Conservation (phyloP, 2,113 vertebrate species). For the Stigmatopora argus region DNA sequence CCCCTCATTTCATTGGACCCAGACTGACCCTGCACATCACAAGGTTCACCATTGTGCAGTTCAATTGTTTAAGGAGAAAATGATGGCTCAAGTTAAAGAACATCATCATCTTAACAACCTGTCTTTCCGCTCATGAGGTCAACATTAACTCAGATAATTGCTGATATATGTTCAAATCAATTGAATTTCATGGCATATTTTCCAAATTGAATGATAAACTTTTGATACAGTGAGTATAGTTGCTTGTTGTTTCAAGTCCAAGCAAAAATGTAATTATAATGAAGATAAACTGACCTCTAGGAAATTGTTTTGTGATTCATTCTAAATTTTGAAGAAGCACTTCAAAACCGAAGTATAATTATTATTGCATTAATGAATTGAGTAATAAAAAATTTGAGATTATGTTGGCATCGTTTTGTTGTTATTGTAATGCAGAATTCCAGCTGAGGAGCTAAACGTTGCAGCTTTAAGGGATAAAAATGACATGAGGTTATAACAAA, state of each 20-base stretch:
- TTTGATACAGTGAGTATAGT: constrained; percentile 12
- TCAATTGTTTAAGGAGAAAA: constrained; percentile 31
- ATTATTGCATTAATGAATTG: too few species aligned
- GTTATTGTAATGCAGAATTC: too few species aligned
- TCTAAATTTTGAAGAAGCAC: not conserved
- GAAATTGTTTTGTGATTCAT: not conserved
- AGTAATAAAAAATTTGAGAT: too few species aligned
- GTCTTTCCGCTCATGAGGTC: constrained; percentile 37
- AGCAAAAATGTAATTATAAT: not conserved
- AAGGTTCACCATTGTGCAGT: constrained; percentile 25
- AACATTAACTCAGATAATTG: constrained; percentile 35
- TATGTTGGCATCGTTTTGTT: too few species aligned
- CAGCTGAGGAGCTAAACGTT: too few species aligned
- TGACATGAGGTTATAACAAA: not conserved
- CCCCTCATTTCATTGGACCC: constrained; percentile 28
- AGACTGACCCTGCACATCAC: constrained; percentile 2
- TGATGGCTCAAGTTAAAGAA: constrained; percentile 5
- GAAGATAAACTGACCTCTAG: not conserved
- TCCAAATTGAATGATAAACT: constrained; percentile 28
- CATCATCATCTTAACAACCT: constrained; percentile 14
- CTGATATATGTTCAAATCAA: constrained; percentile 31
- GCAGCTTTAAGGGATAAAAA: not conserved
- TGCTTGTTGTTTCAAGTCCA: constrained; percentile 1
- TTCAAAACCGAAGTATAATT: not conserved
- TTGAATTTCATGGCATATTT: constrained; percentile 41